Base-by-base conservation (phyloP, 2,113 vertebrate genomes). In the Scopus umbretta region DNA sequence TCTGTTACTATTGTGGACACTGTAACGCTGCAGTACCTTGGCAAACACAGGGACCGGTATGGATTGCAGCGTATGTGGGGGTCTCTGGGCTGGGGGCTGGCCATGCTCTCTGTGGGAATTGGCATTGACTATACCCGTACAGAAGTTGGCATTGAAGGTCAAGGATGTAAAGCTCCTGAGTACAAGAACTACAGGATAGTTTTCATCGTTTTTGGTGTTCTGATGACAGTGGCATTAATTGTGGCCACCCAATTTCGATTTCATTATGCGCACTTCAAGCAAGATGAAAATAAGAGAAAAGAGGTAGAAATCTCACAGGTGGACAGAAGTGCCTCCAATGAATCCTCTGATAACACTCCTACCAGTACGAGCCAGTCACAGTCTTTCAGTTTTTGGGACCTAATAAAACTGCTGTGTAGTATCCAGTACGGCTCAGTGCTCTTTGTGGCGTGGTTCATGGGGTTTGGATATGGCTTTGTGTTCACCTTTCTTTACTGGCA, bases 401-500 rank as follows among this genome's bases (percentile, higher is more conserved):
- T 99, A 20, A 97, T 99, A 85, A 98, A 97, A 85, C 97, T 99
- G 34, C 98, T 99, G 2, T 99, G 99, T 95, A 99, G 98, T 5
- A 98, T 99, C 94, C 99, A 98, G 74, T 99, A 99, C 2, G 98
- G 99, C 94, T 99, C 99, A 0, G 99, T 99, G 79, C 98, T 99
- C 32, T 99, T 99, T 0, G 99, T 99, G 56, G 99, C 99, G 9
- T 99, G 99, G 99, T 99, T 99, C 96, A 99, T 99, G 99, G 99
- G 99, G 5, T 99, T 99, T 73, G 99, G 99, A 9, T 99, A 99
- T 9, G 99, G 99, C 93, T 99, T 99, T 25, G 99, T 99, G 63
- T 99, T 99, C 97, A 99, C 98, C 85, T 99, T 99, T 95, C 99
- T 99, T 52, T 99, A 99, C 97, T 99, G 99, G 99, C 99, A 99